These are phyloP conservation scores for Acanthurus leucopareius DNA, from an alignment of 2,797 vertebrate genomes.

Conservation along the genomic window DNA sequence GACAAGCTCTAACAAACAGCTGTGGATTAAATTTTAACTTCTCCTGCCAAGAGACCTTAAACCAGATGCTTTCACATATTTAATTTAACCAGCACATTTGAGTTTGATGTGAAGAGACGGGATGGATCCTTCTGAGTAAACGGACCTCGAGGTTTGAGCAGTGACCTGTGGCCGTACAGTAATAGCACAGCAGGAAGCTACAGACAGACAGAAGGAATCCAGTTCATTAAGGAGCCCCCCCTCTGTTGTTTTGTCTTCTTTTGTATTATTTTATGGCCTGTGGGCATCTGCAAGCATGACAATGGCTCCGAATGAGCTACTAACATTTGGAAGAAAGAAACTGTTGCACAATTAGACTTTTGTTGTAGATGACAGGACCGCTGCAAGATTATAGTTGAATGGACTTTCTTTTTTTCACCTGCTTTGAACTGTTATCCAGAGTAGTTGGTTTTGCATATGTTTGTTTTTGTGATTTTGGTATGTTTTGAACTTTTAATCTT, in stretches of 20 bases:
- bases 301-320: conserved; percentile 6
- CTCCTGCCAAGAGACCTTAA: neutral
- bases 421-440: neutral
- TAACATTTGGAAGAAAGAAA: neutral
- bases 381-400: neutral
- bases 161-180: conserved; percentile 55
- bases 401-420: neutral
- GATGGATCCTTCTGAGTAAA: conserved; percentile 32
- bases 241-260: conserved; percentile 12
- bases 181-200: conserved; percentile 30
- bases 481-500: neutral
- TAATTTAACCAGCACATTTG: conserved; percentile 48
- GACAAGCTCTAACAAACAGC: neutral
- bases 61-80: conserved; percentile 25
- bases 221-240: conserved; percentile 32
- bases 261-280: neutral
- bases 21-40: conserved; percentile 4
- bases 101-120: conserved; percentile 68
- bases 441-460: neutral
- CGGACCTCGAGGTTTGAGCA: conserved; percentile 37
- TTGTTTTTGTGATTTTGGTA: neutral
- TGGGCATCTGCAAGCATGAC: conserved; percentile 19
- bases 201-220: conserved; percentile 24
- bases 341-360: conserved; percentile 2
- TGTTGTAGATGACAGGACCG: neutral